These are phyloP conservation scores for Petrophora chlorosata DNA, from an alignment of 2,888 invertebrate genomes.

Conservation along the genomic window DNA sequence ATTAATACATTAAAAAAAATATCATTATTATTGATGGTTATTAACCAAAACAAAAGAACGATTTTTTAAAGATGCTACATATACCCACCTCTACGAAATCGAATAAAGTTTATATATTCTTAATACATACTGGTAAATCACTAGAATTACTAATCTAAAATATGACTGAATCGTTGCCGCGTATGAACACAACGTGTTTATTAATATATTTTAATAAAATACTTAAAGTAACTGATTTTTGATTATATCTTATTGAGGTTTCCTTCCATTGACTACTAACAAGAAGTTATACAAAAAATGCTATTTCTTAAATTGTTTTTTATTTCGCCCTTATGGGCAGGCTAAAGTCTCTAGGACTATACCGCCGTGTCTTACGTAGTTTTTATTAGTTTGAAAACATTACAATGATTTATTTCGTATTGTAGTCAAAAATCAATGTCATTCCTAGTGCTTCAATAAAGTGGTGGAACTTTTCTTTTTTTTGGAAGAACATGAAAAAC, in stretches of 20 bases:
- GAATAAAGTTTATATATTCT: conserved; percentile 24
- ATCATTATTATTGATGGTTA: not conserved
- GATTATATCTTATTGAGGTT: conserved; percentile 1
- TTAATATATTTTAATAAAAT: conserved; percentile 26
- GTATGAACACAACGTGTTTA: conserved; percentile 51
- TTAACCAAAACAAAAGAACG: not conserved
- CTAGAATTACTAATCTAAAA: conserved; percentile 51
- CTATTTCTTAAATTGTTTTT: too few relatives aligned
- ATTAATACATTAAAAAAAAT: not conserved
- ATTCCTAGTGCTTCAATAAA: too few relatives aligned
- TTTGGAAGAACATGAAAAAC: too few relatives aligned
- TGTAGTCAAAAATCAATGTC: too few relatives aligned
- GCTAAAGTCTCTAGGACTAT: too few relatives aligned
- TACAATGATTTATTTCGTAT: too few relatives aligned
- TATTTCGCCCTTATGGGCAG: too few relatives aligned
- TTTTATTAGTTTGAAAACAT: too few relatives aligned
- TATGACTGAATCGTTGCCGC: conserved; percentile 70
- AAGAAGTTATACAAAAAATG: not conserved
- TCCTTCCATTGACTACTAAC: not conserved
- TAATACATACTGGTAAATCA: conserved; percentile 54
- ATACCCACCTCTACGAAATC: conserved; percentile 29
- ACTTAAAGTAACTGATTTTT: conserved; percentile 29
- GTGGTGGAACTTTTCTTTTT: too few relatives aligned
- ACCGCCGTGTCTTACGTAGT: too few relatives aligned
- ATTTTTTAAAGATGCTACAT: not conserved